These are phyloP conservation scores for Pocillopora grandis DNA, from an alignment of 92 coral and sea anemone species.

Conservation along the genomic window DNA sequence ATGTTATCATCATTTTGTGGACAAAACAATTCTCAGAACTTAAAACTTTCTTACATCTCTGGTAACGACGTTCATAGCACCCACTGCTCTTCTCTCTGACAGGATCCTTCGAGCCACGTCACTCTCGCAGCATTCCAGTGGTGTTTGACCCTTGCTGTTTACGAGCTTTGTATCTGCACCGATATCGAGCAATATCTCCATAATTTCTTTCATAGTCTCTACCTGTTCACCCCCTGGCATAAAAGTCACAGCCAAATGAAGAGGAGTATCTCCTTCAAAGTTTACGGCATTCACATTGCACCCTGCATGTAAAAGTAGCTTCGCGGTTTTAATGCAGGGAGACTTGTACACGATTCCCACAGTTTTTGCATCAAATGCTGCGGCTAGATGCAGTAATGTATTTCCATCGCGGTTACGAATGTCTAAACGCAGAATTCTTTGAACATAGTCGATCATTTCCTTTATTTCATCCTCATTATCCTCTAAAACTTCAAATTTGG, in stretches of 20 bases:
- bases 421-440: constrained; percentile 50
- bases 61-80: too few relatives aligned
- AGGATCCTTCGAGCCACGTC: neutral
- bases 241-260: constrained; percentile 53
- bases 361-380: neutral
- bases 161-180: constrained; percentile 59
- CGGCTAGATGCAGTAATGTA: constrained; percentile 64
- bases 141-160: constrained; percentile 53
- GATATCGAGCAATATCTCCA: constrained; percentile 42
- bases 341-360: neutral
- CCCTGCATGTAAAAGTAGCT: constrained; percentile 51
- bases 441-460: neutral
- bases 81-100: neutral
- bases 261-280: constrained; percentile 59
- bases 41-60: too few relatives aligned
- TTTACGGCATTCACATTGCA: constrained; percentile 58
- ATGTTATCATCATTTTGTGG: too few relatives aligned
- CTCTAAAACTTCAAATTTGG: constrained; percentile 10
- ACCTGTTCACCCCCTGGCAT: constrained; percentile 24
- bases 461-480: constrained; percentile 22
- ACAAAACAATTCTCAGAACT: too few relatives aligned
- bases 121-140: constrained; percentile 44
- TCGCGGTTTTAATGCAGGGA: constrained; percentile 53
- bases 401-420: constrained; percentile 55
- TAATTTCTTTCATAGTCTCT: constrained; percentile 29